Percentiles rank a stretch among this genome's conserved stretches.
Evolutionary conservation across 2,888 invertebrate genomes (phyloP).

Genomic region (Synergus gifuensis): DNA sequence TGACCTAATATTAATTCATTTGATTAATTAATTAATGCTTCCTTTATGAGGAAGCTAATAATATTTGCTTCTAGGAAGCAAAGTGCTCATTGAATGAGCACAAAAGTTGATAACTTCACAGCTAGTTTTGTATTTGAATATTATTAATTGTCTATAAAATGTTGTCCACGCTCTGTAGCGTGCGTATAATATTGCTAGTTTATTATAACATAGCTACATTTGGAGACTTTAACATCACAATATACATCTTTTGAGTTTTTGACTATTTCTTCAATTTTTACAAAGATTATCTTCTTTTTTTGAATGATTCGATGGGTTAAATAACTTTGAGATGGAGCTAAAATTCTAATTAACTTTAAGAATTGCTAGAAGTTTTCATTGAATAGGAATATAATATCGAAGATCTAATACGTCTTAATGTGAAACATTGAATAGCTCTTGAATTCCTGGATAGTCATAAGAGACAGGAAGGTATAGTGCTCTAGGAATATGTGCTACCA

Average conservation of each 20-base stretch:
- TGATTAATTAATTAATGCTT: no score
- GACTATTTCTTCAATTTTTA: background rate
- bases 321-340: background rate
- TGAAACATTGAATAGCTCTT: conserved; percentile 26
- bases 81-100: no score
- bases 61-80: no score
- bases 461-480: conserved; percentile 22
- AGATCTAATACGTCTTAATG: background rate
- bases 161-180: no score
- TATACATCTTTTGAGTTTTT: background rate
- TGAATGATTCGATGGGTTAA: background rate
- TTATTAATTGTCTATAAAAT: no score
- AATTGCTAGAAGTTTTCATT: conserved; percentile 13
- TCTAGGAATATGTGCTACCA: conserved; percentile 24
- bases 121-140: no score
- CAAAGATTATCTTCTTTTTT: background rate
- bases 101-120: no score
- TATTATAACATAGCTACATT: background rate
- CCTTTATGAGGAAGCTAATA: no score
- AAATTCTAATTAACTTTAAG: background rate
- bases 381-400: background rate
- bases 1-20: no score
- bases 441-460: conserved; percentile 4
- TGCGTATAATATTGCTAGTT: no score
- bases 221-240: background rate